Evolutionary conservation across 2,888 invertebrate species (phyloP), one percentile per base, ranked within the genome.

Genomic region (Cosmia pyralina): DNA sequence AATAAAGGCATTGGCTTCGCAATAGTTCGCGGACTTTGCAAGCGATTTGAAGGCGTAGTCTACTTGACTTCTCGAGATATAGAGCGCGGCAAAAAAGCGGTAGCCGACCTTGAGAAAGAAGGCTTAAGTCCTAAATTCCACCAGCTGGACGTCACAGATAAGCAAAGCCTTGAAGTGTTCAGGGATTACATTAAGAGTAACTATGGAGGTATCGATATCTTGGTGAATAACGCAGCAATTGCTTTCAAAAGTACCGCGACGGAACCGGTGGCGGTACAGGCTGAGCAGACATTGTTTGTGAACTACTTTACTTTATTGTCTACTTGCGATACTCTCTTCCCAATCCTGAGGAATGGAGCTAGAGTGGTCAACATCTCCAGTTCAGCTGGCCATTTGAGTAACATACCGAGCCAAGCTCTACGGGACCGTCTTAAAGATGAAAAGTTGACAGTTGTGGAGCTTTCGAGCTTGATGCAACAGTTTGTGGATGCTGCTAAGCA

Each of bases 141-240:
- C 88, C 97, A 97, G 85, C 93, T 98, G 34, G 98, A 98, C 88
- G 96, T 98, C 68, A 97, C 96, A 4, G 96, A 97, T 81, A 91
- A 93, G 52, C 90, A 93, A 4, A 98, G 98, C 85, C 93, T 98
- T 10, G 92, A 96, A 66, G 90, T 82, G 7, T 97, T 98, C 79
- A 94, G 95, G 15, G 96, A 97, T 83, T 96, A 96, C 84, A 89
- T 98, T 3, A 94, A 97, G 85, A 91, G 93, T 28, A 96, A 96
- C 44, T 96, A 98, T 87, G 97, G 97, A 1, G 97, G 98, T 0
- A 93, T 98, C 6, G 98, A 98, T 93, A 89, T 98, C 64, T 94
- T 98, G 58, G 96, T 98, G 0, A 98, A 98, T 88, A 98, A 98
- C 91, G 98, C 98, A 11, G 98, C 97, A 0, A 97, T 98, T 70